Base-by-base conservation (phyloP, 2,797 vertebrate species). In the Melanotaenia nigrans region DNA sequence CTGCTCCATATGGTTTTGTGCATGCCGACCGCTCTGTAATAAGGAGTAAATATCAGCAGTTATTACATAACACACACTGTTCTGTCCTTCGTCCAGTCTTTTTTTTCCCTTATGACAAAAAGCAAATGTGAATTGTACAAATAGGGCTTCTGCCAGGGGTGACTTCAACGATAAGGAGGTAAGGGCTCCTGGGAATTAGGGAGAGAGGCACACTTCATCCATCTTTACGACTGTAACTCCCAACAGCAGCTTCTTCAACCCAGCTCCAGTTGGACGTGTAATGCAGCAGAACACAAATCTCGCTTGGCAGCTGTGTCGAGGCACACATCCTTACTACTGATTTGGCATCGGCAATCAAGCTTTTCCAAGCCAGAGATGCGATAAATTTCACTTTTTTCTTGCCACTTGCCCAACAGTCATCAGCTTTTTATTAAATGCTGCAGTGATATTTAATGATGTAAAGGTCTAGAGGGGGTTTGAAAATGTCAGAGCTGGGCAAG, bases 111-210 rank as follows among this genome's bases (percentile, higher is more conserved):
- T 84, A 24, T 59, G 85, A 88, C 78, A 78, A 82, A 89, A 18
- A 82, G 60, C 68, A 77, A 86, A 89, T 83, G 62, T 81, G 72
- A 83, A 83, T 78, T 82, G 68, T 53, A 89, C 76, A 89, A 91
- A 91, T 67, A 65, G 28, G 65, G 70, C 69, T 57, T 75, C 53
- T 74, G 72, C 77, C 76, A 84, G 61, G 70, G 76, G 69, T 82
- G 65, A 86, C 77, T 81, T 83, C 73, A 81, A 66, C 22, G 84
- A 87, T 79, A 83, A 88, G 69, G 53, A 88, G 64, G 58, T 63
- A 45, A 51, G 47, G 57, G 51, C 73, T 78, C 49, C 54, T 47
- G 25, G 47, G 28, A 75, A 9, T 22, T 45, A 78, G 56, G 36
- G 36, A 73, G 56, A 5, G 38, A 56, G 72, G 60, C 20, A 73